A percentile compares a stretch with the other conserved stretches of the same genome.
These are phyloP conservation scores for Theocolax elegans DNA, from an alignment of 1,140 invertebrate genomes.

Conservation along the genomic window DNA sequence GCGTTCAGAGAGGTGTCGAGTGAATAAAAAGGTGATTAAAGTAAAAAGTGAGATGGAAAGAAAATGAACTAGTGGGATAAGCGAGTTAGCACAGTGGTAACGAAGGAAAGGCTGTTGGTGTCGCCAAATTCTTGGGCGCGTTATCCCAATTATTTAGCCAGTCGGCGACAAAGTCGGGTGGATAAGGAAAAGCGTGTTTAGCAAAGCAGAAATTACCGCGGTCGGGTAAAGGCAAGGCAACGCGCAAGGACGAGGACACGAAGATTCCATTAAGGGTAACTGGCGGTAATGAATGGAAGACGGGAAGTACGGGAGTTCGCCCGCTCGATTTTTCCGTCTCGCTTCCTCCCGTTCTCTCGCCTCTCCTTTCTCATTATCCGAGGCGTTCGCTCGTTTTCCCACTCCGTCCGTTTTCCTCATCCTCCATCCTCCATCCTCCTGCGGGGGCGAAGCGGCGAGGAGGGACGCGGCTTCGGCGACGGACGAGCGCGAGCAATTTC, in stretches of 20 bases:
- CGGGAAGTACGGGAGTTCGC: slow-evolving; percentile 38
- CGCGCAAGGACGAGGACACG: slow-evolving; percentile 61
- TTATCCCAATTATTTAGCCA: slow-evolving; percentile 11
- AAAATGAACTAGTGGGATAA: not conserved
- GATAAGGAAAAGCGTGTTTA: too few species aligned
- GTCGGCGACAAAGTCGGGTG: not conserved
- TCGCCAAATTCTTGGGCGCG: slow-evolving; percentile 2
- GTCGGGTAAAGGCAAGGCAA: slow-evolving; percentile 40
- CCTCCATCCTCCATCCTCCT: not conserved
- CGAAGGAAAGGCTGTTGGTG: not conserved
- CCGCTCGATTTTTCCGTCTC: slow-evolving; percentile 10
- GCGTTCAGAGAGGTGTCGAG: too few species aligned
- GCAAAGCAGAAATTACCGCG: slow-evolving; percentile 59
- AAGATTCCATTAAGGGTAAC: slow-evolving; percentile 66
- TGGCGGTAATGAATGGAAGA: slow-evolving; percentile 64
- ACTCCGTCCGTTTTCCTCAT: not conserved
- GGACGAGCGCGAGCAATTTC: slow-evolving; percentile 61
- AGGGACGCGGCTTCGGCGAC: slow-evolving; percentile 37
- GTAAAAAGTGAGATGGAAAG: slow-evolving; percentile 14
- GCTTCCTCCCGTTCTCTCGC: slow-evolving; percentile 25
- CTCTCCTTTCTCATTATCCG: slow-evolving; percentile 44
- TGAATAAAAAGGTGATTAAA: not conserved
- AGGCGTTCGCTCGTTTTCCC: slow-evolving; percentile 29
- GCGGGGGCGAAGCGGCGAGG: not conserved
- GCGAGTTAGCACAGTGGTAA: not conserved